Percentiles rank a stretch among this genome's conserved stretches.
These are phyloP conservation scores for Luffia ferchaultella DNA, from an alignment of 2,888 invertebrate species.

Conservation along the genomic window DNA sequence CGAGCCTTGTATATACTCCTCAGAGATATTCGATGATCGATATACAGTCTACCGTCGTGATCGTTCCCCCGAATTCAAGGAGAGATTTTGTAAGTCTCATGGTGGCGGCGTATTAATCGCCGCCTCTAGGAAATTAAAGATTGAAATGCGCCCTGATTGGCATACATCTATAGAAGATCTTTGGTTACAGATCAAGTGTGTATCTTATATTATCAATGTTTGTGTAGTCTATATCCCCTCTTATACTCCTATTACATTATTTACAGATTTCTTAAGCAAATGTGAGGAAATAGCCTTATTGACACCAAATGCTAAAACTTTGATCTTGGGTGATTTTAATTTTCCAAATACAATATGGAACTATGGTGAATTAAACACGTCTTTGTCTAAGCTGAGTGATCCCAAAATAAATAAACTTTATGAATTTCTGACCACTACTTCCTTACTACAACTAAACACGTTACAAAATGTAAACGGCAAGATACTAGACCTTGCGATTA, in stretches of 20 bases:
- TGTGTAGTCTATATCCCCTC: background rate
- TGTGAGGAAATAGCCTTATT: background rate
- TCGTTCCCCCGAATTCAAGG: background rate
- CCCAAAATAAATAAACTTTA: no score
- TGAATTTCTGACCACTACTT: no score
- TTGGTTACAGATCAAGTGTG: background rate
- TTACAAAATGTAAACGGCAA: no score
- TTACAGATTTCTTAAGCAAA: background rate
- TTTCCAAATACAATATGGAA: background rate
- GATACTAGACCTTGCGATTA: no score
- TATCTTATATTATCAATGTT: background rate
- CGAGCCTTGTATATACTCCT: conserved; percentile 7
- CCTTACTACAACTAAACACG: no score
- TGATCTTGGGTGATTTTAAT: background rate
- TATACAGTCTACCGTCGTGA: conserved; percentile 5
- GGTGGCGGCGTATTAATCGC: background rate
- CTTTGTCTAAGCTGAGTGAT: no score
- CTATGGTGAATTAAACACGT: no score
- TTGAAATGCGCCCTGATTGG: background rate
- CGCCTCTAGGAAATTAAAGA: background rate
- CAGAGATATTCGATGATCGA: conserved; percentile 9
- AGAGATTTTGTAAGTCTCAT: background rate
- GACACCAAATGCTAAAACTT: background rate
- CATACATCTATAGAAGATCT: background rate
- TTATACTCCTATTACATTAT: background rate